Percentiles rank a stretch among this genome's conserved stretches.
phyloP scores from a whole-genome alignment of 2,113 vertebrate genomes.

The Pipa parva region DNA sequence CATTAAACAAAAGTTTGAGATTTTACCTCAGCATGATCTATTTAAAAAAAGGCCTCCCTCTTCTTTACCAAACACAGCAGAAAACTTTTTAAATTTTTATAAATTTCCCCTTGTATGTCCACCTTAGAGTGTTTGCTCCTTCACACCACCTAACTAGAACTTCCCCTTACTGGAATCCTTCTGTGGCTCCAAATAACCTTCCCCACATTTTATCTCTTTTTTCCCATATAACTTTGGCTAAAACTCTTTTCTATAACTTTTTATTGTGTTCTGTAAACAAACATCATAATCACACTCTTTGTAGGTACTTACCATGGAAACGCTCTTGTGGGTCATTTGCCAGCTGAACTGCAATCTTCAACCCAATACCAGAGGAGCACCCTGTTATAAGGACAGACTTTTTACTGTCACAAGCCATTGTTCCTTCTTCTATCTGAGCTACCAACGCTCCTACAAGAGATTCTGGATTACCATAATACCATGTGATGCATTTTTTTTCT shows the following conservation, averaged over 20 bases:
- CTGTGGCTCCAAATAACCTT: background rate
- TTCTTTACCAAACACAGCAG: too few relatives aligned
- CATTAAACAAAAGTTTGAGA: too few relatives aligned
- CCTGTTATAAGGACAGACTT: constrained; percentile 70
- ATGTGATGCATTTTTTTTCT: constrained; percentile 22
- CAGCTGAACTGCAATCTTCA: constrained; percentile 66
- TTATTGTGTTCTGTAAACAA: background rate
- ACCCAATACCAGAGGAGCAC: constrained; percentile 77
- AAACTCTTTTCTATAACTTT: background rate
- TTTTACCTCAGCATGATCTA: too few relatives aligned
- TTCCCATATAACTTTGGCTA: background rate
- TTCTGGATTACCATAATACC: constrained; percentile 29
- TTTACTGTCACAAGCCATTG: constrained; percentile 33
- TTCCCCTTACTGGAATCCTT: background rate
- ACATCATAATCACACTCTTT: background rate
- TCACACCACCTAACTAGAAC: constrained; percentile 5
- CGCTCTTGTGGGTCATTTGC: constrained; percentile 66
- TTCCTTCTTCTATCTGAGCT: constrained; percentile 21
- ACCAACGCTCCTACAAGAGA: constrained; percentile 23
- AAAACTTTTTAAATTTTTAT: too few relatives aligned
- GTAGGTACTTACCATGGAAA: constrained; percentile 63
- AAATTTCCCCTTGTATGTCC: too few relatives aligned
- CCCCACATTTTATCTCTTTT: too few relatives aligned
- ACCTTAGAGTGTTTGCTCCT: too few relatives aligned
- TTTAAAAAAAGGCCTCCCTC: too few relatives aligned